Conservation (phyloP, 2,797 vertebrate species). For the Melanotaenia pygmaea region DNA sequence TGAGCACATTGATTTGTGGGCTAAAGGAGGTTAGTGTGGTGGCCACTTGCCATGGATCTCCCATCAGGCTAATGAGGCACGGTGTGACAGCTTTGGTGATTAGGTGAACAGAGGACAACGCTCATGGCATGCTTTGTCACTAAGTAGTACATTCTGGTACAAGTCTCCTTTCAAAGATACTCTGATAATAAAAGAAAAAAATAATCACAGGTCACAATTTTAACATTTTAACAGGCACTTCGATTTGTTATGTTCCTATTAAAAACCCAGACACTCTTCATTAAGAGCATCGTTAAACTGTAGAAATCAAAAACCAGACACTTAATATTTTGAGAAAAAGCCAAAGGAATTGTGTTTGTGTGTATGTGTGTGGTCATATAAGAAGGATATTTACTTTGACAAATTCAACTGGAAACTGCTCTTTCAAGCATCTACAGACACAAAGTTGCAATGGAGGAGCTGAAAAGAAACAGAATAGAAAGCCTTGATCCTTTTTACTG, state of each 20-base stretch:
- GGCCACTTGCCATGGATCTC: conserved; percentile 67
- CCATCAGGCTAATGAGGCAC: conserved; percentile 76
- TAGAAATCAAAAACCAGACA: neutral
- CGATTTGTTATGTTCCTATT: conserved; percentile 21
- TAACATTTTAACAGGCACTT: conserved; percentile 21
- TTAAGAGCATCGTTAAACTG: neutral
- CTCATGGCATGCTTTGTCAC: conserved; percentile 63
- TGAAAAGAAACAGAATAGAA: conserved; percentile 49
- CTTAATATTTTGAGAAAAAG: conserved; percentile 16
- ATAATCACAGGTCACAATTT: conserved; percentile 18
- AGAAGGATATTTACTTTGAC: conserved; percentile 34
- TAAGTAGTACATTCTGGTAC: conserved; percentile 23
- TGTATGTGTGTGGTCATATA: conserved; percentile 17
- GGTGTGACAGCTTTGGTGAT: conserved; percentile 67
- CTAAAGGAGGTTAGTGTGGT: conserved; percentile 56
- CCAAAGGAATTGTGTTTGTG: neutral
- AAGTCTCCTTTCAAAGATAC: conserved; percentile 15
- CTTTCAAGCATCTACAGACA: conserved; percentile 48
- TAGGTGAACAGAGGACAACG: conserved; percentile 48
- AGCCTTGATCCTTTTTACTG: conserved; percentile 63
- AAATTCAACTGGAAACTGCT: conserved; percentile 51
- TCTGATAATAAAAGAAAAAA: conserved; percentile 39
- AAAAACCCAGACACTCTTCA: neutral
- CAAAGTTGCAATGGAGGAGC: conserved; percentile 34
- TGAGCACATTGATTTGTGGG: conserved; percentile 72